Base-by-base conservation (phyloP, 2,797 vertebrate species). In the Leptatherina wallacei region DNA sequence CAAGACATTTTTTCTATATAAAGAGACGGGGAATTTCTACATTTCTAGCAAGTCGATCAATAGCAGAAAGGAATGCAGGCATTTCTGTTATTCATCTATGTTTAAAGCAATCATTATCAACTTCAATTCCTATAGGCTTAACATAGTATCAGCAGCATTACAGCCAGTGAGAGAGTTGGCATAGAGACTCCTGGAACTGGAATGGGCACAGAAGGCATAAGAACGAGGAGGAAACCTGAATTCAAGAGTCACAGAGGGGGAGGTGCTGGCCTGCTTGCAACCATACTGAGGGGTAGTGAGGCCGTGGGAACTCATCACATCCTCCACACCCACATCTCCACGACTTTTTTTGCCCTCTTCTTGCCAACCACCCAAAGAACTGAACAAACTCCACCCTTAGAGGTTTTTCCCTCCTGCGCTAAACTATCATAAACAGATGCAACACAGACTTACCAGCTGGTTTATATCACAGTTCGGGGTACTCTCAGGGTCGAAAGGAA, bases 131-230 rank as follows among this genome's bases (percentile, higher is more conserved):
- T 94, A 94, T 94, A 95, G 92, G 91, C 93, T 96, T 93, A 92
- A 79, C 86, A 93, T 92, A 89, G 92, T 91, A 94, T 95, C 90
- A 94, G 92, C 83, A 89, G 82, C 93, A 94, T 93, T 92, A 92
- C 93, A 95, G 91, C 84, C 88, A 92, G 91, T 87, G 89, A 88
- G 92, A 92, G 91, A 95, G 94, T 93, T 96, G 95, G 95, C 96
- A 97, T 91, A 91, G 93, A 95, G 89, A 96, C 93, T 94, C 94
- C 94, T 95, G 94, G 94, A 96, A 96, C 95, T 93, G 94, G 94
- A 96, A 95, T 94, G 94, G 94, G 91, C 81, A 92, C 80, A 91
- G 82, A 88, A 88, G 79, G 77, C 82, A 91, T 80, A 83, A 69
- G 77, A 85, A 86, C 80, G 78, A 85, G 82, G 71, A 88, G 80